Conservation (phyloP, 2,113 vertebrate genomes). For the Pseudois nayaur region DNA sequence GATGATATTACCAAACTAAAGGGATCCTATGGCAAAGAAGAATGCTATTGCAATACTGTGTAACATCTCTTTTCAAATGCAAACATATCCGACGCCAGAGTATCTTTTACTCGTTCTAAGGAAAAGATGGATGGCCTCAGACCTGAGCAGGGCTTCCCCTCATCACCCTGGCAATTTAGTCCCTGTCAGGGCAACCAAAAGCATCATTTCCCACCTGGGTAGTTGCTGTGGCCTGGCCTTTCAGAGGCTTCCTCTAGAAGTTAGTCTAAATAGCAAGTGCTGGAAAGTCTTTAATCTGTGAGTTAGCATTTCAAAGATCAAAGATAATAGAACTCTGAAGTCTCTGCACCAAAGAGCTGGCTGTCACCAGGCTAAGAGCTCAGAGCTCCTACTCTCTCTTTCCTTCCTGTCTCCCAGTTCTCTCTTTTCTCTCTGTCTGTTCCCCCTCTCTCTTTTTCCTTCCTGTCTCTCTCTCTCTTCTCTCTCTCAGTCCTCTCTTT, state of each 20-base stretch:
- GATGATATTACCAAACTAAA: not conserved
- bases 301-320: conserved; percentile 48
- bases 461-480: too few species aligned
- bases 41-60: not conserved
- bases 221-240: not conserved
- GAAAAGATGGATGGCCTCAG: not conserved
- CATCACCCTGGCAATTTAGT: not conserved
- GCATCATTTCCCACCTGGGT: not conserved
- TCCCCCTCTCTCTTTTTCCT: not conserved
- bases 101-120: not conserved
- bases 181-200: not conserved
- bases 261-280: not conserved
- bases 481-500: not conserved
- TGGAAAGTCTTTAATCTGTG: not conserved
- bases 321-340: not conserved
- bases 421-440: not conserved
- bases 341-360: not conserved
- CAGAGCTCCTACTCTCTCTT: not conserved
- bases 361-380: not conserved
- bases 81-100: not conserved
- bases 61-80: not conserved
- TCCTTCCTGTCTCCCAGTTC: not conserved
- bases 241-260: not conserved
- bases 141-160: not conserved
- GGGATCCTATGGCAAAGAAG: not conserved